Percentiles rank a stretch among this genome's conserved stretches.
Conservation (phyloP, 1,140 invertebrate species). For the Drosophila biarmipes region DNA sequence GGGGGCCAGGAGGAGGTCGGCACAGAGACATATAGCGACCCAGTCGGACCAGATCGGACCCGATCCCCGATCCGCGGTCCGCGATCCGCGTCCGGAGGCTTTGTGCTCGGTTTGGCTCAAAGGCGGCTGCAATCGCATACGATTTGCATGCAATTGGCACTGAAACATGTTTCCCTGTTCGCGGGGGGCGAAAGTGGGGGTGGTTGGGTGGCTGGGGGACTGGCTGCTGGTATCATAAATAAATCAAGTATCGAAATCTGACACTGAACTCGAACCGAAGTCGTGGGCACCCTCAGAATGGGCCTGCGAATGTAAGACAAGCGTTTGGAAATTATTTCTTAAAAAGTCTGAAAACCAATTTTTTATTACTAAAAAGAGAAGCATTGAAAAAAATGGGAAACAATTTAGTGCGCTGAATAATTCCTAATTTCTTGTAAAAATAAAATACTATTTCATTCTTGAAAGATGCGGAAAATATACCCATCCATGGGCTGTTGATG, state of each 20-base stretch:
- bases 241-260: constrained; percentile 37
- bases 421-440: no score
- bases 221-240: constrained; percentile 64
- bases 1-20: background rate
- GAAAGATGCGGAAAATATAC: no score
- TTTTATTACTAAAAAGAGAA: no score
- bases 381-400: background rate
- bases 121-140: constrained; percentile 55
- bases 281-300: background rate
- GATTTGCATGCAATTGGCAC: constrained; percentile 73
- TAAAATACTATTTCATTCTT: no score
- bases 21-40: constrained; percentile 29
- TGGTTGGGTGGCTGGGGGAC: background rate
- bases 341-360: background rate
- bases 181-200: background rate
- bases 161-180: constrained; percentile 52
- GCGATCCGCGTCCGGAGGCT: constrained; percentile 21
- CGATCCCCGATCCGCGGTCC: constrained; percentile 1
- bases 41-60: constrained; percentile 34
- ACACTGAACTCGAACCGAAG: constrained; percentile 1
- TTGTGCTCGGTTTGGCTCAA: constrained; percentile 52
- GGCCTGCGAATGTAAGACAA: background rate
- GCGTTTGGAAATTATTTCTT: background rate
- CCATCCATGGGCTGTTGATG: background rate
- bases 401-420: no score